Conservation (phyloP, 2,888 invertebrate species). For the Phortica okadai region DNA sequence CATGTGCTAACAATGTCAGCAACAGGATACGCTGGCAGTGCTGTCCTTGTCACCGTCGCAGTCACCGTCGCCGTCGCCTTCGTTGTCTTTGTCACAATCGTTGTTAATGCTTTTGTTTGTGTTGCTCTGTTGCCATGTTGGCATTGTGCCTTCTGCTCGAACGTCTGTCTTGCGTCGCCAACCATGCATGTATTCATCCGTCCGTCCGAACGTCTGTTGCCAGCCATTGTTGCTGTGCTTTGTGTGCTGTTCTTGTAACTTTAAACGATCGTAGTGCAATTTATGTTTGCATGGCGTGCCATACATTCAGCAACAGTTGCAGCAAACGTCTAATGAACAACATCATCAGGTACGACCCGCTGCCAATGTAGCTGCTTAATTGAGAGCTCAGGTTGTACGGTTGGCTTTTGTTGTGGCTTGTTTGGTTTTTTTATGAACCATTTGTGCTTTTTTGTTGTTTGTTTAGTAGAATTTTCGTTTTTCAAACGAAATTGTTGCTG, state of each 20-base stretch:
- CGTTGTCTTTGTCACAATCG: neutral
- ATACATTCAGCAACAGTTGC: slow-evolving; percentile 18
- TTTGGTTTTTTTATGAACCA: too few species aligned
- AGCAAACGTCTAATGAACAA: slow-evolving; percentile 16
- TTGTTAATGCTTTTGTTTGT: neutral
- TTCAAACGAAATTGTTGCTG: neutral
- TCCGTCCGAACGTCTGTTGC: neutral
- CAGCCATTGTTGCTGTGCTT: neutral
- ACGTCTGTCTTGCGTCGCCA: neutral
- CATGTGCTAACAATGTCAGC: slow-evolving; percentile 3
- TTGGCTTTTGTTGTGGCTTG: neutral
- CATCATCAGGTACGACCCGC: neutral
- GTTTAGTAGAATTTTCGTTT: neutral
- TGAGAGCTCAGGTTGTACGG: slow-evolving; percentile 9
- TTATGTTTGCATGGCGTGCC: neutral
- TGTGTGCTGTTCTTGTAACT: slow-evolving; percentile 1
- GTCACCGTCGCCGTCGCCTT: too few species aligned
- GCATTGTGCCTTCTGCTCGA: neutral
- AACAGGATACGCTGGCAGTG: slow-evolving; percentile 3
- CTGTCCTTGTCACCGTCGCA: neutral
- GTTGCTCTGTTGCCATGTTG: neutral
- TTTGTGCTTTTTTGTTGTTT: neutral
- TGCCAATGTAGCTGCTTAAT: slow-evolving; percentile 5
- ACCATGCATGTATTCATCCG: neutral
- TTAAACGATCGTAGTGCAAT: neutral